phyloP scores from a whole-genome alignment of 2,888 invertebrate species.

The Pristionchus maxplancki region DNA sequence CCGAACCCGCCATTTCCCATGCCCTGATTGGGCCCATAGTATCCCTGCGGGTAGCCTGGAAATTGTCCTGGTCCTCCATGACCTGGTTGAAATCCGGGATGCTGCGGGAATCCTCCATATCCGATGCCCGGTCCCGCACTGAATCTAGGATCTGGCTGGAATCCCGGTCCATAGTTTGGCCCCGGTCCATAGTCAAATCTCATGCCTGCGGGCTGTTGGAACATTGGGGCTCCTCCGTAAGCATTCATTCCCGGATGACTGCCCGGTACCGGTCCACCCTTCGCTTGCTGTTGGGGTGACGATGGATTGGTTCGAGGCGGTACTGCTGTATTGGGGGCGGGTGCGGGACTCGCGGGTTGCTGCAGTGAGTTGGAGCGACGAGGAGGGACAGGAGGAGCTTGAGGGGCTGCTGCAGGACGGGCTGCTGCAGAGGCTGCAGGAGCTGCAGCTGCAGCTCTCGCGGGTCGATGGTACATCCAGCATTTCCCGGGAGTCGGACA shows the following conservation, averaged over 20 bases:
- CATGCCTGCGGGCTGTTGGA: not conserved
- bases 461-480: slow-evolving; percentile 9
- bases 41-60: not conserved
- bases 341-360: not conserved
- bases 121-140: not conserved
- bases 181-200: not conserved
- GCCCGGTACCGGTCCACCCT: not conserved
- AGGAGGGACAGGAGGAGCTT: not conserved
- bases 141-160: too few relatives aligned
- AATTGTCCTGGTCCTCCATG: not conserved
- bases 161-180: too few relatives aligned
- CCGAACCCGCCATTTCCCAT: not conserved
- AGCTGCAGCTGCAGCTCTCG: not conserved
- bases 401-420: not conserved
- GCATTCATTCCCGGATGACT: not conserved
- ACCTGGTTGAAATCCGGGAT: not conserved
- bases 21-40: too few relatives aligned
- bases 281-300: not conserved
- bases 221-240: not conserved
- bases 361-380: not conserved
- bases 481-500: not conserved
- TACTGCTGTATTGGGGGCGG: not conserved
- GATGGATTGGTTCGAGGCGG: not conserved
- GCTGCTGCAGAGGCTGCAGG: not conserved
- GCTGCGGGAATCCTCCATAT: not conserved